Evolutionary conservation across 2,797 vertebrate species (phyloP).

Genomic region (Pitangus sulphuratus): DNA sequence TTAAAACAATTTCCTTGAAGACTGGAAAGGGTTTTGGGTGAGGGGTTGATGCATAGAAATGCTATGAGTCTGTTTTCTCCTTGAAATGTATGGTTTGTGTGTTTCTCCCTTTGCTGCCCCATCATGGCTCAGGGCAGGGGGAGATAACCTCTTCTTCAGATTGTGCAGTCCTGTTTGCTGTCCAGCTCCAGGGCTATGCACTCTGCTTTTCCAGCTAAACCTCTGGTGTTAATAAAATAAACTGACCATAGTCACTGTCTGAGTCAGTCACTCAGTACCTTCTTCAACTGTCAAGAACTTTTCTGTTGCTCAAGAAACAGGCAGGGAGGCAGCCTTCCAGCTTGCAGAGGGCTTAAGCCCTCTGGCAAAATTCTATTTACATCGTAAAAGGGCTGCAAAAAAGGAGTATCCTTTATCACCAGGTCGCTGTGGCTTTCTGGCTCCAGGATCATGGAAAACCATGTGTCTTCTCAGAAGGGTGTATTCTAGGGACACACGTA

Average conservation of each 20-base stretch:
- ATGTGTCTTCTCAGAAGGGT: background rate
- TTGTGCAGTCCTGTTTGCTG: background rate
- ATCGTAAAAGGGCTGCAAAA: background rate
- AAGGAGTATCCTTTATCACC: background rate
- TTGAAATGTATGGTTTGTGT: constrained; percentile 45
- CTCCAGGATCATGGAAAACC: background rate
- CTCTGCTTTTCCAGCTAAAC: background rate
- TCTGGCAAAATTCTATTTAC: background rate
- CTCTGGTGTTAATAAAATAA: background rate
- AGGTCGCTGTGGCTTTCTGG: background rate
- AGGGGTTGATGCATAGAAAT: background rate
- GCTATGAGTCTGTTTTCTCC: constrained; percentile 31
- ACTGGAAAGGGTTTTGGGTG: background rate
- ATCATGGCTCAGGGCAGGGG: background rate
- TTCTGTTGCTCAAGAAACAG: background rate
- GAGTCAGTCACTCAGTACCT: background rate
- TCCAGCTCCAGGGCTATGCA: background rate
- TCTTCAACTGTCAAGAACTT: background rate
- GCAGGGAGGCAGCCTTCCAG: background rate
- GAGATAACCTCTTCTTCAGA: background rate
- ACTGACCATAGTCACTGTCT: background rate
- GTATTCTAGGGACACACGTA: background rate
- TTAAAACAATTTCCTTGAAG: constrained; percentile 38
- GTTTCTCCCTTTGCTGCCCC: constrained; percentile 13
- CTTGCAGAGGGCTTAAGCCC: background rate